Percentiles rank a stretch among this genome's conserved stretches.
These are phyloP conservation scores for Pseudachorutes palmiensis DNA, from an alignment of 1,140 invertebrate genomes.

Conservation along the genomic window DNA sequence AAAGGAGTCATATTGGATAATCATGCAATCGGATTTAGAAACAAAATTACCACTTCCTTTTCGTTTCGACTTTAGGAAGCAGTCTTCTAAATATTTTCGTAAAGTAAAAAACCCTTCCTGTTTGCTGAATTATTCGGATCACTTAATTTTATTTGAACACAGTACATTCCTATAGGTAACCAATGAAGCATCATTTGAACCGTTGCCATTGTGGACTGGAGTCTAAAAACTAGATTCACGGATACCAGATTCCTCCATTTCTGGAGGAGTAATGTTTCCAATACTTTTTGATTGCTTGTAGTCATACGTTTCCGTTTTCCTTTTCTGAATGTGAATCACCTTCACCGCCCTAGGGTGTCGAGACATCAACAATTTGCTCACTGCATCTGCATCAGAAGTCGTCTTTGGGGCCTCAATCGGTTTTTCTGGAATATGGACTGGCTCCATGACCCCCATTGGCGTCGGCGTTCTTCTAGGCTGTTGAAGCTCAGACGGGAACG, in stretches of 20 bases:
- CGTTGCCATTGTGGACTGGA: background rate
- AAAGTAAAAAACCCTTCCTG: background rate
- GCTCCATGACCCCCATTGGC: background rate
- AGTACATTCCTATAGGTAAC: no score
- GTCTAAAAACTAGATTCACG: background rate
- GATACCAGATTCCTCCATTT: background rate
- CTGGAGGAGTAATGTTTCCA: background rate
- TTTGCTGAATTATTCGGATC: background rate
- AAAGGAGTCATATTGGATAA: no score
- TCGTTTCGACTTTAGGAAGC: no score
- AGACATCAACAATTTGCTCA: background rate
- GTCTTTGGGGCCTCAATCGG: background rate
- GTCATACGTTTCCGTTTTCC: background rate
- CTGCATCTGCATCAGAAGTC: background rate
- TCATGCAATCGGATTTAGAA: no score
- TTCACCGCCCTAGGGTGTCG: conserved; percentile 2
- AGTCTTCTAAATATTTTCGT: background rate
- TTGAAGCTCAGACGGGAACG: background rate
- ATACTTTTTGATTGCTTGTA: conserved; percentile 1
- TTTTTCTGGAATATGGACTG: background rate
- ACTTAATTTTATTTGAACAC: background rate
- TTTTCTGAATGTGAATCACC: conserved; percentile 8
- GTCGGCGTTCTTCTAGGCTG: background rate
- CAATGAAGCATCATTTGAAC: no score
- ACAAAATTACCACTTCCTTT: no score